Base-by-base conservation (phyloP, 92 coral and sea anemone species). In the Epizoanthus scotinus region DNA sequence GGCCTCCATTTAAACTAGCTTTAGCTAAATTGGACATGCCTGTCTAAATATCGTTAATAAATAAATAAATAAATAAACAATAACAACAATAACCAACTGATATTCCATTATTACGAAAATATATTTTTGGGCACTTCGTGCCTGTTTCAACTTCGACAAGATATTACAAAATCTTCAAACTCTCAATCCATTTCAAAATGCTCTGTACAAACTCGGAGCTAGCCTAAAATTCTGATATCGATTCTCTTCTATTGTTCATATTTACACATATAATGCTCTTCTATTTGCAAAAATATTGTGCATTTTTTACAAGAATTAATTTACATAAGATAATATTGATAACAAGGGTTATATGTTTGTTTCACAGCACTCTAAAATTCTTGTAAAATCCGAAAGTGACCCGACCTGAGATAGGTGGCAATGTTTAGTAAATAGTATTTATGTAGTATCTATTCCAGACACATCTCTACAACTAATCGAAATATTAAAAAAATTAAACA, bases 121-220 rank as follows among this genome's bases (percentile, higher is more conserved):
- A 74, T 58, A 74, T 74, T 74, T 72, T 58, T 6, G 79, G 67
- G 59, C 80, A 74, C 80, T 74, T 74, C 7, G 80, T 74, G 80
- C 24, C 80, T 71, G 28, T 18, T 34, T 75, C 8, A 67, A 36
- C n/a, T 40, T 57, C 61, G 25, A 40, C 49, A 75, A 58, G 58
- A 20, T 25, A 26, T 64, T 64, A 31, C 29, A 44, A 54, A 19
- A 58, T 26, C 19, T 73, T 57, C 67, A 22, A 31, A 34, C 31
- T 8, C 1, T 60, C 69, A 38, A 15, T 59, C 63, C 68, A 59
- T 75, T 75, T 75, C 67, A 60, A 60, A 75, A 75, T 75, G 67
- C 68, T 75, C 31, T 57, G 67, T 58, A 75, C 81, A 75, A 75
- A 75, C 78, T 71, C 25, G 34, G 36, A 40, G 31, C 57, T 38